Evolutionary conservation across 2,888 invertebrate species (phyloP).

Genomic region (Gastracanthus pulcherrimus): DNA sequence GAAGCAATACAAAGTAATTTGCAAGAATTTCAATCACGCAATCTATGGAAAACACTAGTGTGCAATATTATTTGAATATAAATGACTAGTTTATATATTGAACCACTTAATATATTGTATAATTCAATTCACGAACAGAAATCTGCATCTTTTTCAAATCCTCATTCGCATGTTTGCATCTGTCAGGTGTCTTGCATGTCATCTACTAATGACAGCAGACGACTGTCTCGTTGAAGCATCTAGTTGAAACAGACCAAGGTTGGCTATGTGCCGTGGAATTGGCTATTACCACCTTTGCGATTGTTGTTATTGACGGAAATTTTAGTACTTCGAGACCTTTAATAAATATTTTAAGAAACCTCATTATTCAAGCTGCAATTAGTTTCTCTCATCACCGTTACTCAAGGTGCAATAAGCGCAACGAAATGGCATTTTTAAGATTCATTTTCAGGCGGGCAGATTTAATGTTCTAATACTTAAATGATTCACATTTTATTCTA

Average conservation of each 20-base stretch:
- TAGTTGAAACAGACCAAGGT: background rate
- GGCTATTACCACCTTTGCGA: background rate
- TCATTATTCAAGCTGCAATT: background rate
- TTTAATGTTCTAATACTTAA: too few relatives aligned
- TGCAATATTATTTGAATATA: background rate
- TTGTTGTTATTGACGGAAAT: conserved; percentile 13
- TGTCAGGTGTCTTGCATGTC: background rate
- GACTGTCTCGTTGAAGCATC: background rate
- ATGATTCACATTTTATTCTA: too few relatives aligned
- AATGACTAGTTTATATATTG: background rate
- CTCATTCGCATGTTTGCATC: background rate
- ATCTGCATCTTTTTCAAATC: background rate
- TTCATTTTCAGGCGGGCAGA: background rate
- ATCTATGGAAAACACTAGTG: too few relatives aligned
- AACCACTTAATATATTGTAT: background rate
- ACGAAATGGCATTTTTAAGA: background rate
- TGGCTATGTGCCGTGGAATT: background rate
- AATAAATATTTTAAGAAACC: background rate
- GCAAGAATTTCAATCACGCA: too few relatives aligned
- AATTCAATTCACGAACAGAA: background rate
- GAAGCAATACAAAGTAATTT: too few relatives aligned
- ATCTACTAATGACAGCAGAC: conserved; percentile 1
- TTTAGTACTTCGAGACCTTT: background rate
- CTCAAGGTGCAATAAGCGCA: background rate
- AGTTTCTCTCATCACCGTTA: background rate